Evolutionary conservation across 2,797 vertebrate species (phyloP).

Genomic region (Limosa lapponica): DNA sequence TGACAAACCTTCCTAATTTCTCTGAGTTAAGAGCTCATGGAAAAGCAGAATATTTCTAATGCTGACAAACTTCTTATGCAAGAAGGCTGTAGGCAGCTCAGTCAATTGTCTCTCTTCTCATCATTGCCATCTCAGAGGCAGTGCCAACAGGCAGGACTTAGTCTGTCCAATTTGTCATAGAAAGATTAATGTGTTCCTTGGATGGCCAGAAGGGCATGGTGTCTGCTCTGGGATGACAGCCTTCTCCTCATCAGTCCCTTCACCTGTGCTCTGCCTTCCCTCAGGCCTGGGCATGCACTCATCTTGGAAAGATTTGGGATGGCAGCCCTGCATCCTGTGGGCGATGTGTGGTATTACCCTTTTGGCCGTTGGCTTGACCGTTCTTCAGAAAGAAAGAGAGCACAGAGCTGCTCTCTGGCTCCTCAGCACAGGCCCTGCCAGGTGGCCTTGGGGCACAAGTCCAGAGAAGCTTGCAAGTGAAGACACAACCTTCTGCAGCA

Average conservation of each 20-base stretch:
- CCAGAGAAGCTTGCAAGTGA: not conserved
- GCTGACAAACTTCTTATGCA: not conserved
- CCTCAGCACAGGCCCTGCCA: accelerated
- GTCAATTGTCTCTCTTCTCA: not conserved
- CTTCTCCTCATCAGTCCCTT: not conserved
- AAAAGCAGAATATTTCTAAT: not conserved
- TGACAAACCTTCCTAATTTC: not conserved
- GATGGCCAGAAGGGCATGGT: not conserved
- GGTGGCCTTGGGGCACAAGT: not conserved
- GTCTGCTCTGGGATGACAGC: not conserved
- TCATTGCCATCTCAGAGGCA: not conserved
- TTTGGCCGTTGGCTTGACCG: not conserved
- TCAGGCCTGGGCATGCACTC: not conserved
- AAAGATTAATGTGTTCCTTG: not conserved
- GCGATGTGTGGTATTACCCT: accelerated
- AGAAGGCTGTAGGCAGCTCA: not conserved
- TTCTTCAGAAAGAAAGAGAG: not conserved
- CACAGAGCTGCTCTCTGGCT: not conserved
- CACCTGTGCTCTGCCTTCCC: constrained; percentile 19
- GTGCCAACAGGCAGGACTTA: not conserved
- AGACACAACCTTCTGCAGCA: not conserved
- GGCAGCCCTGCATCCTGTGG: not conserved
- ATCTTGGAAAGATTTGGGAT: not conserved
- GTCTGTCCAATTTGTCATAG: not conserved
- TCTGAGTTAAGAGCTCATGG: not conserved